Evolutionary conservation across 2,888 invertebrate genomes (phyloP), one percentile per base, ranked within the genome.

Genomic region (Corythucha ciliata): DNA sequence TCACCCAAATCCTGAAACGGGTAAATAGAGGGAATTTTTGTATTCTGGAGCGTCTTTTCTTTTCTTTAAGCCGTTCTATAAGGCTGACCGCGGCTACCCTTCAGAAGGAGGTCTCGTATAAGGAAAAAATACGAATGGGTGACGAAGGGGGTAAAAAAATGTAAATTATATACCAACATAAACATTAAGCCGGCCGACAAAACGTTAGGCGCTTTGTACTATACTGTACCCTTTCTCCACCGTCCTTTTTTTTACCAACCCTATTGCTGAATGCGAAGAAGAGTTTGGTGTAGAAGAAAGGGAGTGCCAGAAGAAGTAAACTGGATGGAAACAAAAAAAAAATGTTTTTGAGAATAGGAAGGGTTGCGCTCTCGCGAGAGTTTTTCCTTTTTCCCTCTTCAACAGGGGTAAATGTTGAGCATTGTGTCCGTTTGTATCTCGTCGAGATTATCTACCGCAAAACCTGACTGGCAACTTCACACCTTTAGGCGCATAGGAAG

Each of bases 101-200:
- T n/a, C n/a, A n/a, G n/a, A n/a, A n/a, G n/a, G n/a, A n/a, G n/a
- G n/a, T 29, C 29, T 29, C 29, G n/a, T 10, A 10, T 22, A 20
- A 27, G 33, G 37, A 34, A 34, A 48, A 42, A 21, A 42, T 4
- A 7, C 4, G 27, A 42, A 40, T 6, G 20, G 34, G 36, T 4
- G 6, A 25, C 12, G 24, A 21, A 25, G 39, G 24, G 21, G 45
- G 32, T 39, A 18, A 55, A 57, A 57, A 55, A 57, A 49, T 56
- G 57, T 53, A 58, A 58, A 58, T 58, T 58, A 58, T 58, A 58
- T 58, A 55, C 56, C 56, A 58, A 56, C 58, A 58, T 58, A 58
- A 58, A 58, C 58, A 58, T 56, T 54, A 58, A 56, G 57, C 48
- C 48, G 41, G 44, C 47, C 52, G 42, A 57, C 57, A 57, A 57